A percentile compares a stretch with the other conserved stretches of the same genome.
Evolutionary conservation across 2,113 vertebrate species (phyloP).

Genomic region (Rana temporaria): DNA sequence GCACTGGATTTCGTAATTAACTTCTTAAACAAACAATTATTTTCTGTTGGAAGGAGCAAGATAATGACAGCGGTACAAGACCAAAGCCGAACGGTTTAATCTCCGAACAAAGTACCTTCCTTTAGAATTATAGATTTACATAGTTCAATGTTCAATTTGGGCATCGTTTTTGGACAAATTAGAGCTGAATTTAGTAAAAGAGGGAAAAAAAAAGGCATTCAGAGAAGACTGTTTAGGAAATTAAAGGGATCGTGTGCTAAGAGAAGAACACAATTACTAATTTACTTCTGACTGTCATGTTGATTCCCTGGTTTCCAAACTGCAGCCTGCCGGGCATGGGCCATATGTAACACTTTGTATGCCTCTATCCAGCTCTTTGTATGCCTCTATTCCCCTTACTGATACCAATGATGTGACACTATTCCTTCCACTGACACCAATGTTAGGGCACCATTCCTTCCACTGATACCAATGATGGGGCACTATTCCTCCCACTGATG

Average conservation of each 20-base stretch:
- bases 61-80: conserved; percentile 24
- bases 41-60: conserved; percentile 14
- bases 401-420: too few relatives aligned
- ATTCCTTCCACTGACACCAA: too few relatives aligned
- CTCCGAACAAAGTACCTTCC: neutral
- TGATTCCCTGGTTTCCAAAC: too few relatives aligned
- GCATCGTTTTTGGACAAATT: neutral
- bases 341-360: too few relatives aligned
- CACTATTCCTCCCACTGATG: too few relatives aligned
- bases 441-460: too few relatives aligned
- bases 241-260: neutral
- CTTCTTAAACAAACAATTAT: conserved; percentile 44
- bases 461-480: too few relatives aligned
- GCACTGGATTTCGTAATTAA: conserved; percentile 11
- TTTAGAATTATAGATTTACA: neutral
- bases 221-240: neutral
- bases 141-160: neutral
- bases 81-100: conserved; percentile 8
- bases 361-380: too few relatives aligned
- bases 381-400: too few relatives aligned
- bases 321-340: too few relatives aligned
- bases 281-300: too few relatives aligned
- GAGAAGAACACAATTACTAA: too few relatives aligned
- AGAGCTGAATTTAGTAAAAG: neutral
- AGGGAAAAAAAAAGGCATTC: neutral